Base-by-base conservation (phyloP, 92 coral and sea anemone genomes). In the Anthopleura xanthogrammica region DNA sequence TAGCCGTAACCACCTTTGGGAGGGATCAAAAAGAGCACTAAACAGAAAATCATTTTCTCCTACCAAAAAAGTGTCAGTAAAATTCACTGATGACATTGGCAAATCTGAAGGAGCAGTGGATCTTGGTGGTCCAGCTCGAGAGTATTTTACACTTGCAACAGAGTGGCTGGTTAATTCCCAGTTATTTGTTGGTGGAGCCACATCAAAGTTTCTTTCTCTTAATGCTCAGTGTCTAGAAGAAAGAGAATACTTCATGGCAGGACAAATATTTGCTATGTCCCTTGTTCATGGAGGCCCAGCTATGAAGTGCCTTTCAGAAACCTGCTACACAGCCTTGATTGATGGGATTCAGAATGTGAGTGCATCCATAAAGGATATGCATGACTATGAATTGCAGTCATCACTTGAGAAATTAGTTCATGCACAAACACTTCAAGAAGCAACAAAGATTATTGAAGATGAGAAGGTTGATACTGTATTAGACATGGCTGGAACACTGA, bases 81-180 rank as follows among this genome's bases (percentile, higher is more conserved):
- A 85, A 80, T 90, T 90, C 75, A 87, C 79, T 80, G 91, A 90
- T 68, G 89, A 87, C 79, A 46, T 52, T 48, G 91, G 94, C 50
- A 85, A 54, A 36, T 72, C 91, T 64, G 94, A 88, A 52, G 94
- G 91, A 77, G 94, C 94, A 60, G 89, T 88, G 36, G 91, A 91
- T 76, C 82, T 80, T 65, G 94, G 94, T 23, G 94, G 89, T 16
- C 94, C 91, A 48, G 81, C 72, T 77, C 72, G 94, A 14, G 91
- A 91, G 83, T 85, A 88, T 78, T 85, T 88, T 12, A 91, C 91
- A 16, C 79, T 87, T 56, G 83, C 85, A 16, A 5, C 86, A n/a
- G 83, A 89, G n/a, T 78, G 79, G 84, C 52, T 89, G 22, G 75
- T 50, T 0, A 86, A 77, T 42, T 81, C 87, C 54, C 87, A 77